Percentiles rank a stretch among this genome's conserved stretches.
Evolutionary conservation across 2,797 vertebrate species (phyloP).

Genomic region (Falco rusticolus): DNA sequence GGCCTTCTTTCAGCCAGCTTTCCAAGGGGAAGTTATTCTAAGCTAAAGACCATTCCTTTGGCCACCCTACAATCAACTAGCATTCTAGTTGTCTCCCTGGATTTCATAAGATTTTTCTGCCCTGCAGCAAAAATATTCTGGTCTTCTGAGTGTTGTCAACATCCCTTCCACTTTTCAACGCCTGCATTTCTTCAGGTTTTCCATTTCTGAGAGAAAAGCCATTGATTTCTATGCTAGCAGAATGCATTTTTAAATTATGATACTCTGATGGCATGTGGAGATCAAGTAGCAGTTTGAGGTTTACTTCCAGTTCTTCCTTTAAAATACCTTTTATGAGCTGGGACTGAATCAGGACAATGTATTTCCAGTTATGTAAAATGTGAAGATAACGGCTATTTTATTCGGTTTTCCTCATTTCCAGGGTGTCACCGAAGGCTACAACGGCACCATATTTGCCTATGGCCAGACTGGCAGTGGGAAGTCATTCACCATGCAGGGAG

Average conservation of each 20-base stretch:
- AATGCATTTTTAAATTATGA: not conserved
- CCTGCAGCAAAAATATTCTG: not conserved
- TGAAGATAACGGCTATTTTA: not conserved
- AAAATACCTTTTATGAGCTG: not conserved
- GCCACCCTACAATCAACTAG: not conserved
- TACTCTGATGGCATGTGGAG: not conserved
- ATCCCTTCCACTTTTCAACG: not conserved
- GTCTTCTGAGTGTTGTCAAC: not conserved
- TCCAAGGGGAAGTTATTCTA: not conserved
- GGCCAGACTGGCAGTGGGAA: slow-evolving; percentile 94
- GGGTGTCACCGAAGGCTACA: slow-evolving; percentile 92
- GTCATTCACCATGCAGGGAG: slow-evolving; percentile 93
- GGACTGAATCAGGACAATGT: not conserved
- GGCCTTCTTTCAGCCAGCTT: not conserved
- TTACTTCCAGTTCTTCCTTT: not conserved
- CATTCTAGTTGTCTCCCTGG: not conserved
- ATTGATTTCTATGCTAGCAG: not conserved
- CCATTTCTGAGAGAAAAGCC: not conserved
- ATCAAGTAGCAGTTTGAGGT: not conserved
- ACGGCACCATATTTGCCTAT: slow-evolving; percentile 91
- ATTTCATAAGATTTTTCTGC: not conserved
- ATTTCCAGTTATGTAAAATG: not conserved
- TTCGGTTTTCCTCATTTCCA: slow-evolving; percentile 25
- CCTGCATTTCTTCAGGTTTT: not conserved
- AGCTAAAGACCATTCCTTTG: not conserved